These are phyloP conservation scores for Lampris megalopsis DNA, from an alignment of 2,113 vertebrate genomes.

Conservation along the genomic window DNA sequence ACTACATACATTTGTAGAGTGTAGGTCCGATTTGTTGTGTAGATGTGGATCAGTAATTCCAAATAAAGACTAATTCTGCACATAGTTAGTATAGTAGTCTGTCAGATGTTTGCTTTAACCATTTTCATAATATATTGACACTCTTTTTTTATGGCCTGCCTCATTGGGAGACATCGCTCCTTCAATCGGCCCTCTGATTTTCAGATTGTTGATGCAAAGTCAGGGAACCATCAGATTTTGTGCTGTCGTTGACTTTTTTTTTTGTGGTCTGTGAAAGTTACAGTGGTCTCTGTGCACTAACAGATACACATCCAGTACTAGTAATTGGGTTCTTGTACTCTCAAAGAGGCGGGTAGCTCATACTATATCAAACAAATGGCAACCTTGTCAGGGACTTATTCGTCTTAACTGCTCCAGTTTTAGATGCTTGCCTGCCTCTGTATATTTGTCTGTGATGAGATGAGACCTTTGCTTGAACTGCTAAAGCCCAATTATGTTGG, in stretches of 20 bases:
- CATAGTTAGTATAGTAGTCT: background rate
- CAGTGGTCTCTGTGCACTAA: background rate
- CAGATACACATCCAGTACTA: background rate
- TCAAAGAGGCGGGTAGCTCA: too few relatives aligned
- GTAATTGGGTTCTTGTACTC: background rate
- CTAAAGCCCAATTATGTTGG: too few relatives aligned
- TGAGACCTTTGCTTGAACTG: too few relatives aligned
- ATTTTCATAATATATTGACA: background rate
- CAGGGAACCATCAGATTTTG: background rate
- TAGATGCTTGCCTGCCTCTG: too few relatives aligned
- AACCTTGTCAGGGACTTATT: background rate
- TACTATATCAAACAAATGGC: background rate
- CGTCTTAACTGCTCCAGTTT: too few relatives aligned
- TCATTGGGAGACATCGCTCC: background rate
- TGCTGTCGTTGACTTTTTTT: background rate
- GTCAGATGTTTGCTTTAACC: background rate
- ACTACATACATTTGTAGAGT: background rate
- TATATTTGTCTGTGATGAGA: too few relatives aligned
- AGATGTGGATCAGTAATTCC: background rate
- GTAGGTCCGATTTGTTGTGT: background rate
- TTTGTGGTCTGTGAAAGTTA: constrained; percentile 1
- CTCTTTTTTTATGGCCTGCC: background rate
- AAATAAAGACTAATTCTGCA: background rate
- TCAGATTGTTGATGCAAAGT: background rate
- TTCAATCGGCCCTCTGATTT: background rate